These are phyloP conservation scores for Hartigia nigra DNA, from an alignment of 2,888 invertebrate genomes.

Conservation along the genomic window DNA sequence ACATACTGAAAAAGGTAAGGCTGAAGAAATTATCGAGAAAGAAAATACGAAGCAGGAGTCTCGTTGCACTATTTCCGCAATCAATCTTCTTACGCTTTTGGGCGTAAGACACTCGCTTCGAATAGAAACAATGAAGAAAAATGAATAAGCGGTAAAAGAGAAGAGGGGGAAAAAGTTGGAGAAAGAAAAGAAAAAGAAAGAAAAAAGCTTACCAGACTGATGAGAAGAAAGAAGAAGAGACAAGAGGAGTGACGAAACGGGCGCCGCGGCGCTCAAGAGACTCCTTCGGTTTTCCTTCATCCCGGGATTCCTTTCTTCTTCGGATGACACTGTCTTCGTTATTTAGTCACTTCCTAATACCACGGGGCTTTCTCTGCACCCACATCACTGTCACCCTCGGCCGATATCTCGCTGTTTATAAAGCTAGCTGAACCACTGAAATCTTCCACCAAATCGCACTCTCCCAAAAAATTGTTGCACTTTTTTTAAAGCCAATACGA, in stretches of 20 bases:
- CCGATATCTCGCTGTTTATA: not conserved
- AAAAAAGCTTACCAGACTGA: conserved; percentile 52
- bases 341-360: conserved; percentile 1
- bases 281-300: conserved; percentile 56
- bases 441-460: not conserved
- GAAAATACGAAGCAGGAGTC: not conserved
- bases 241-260: conserved; percentile 45
- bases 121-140: not conserved
- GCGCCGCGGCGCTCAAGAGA: conserved; percentile 47
- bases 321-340: not conserved
- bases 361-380: conserved; percentile 12
- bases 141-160: not conserved
- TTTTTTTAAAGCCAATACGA: not conserved
- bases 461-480: not conserved
- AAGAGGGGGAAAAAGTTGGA: not conserved
- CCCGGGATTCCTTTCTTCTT: conserved; percentile 27
- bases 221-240: conserved; percentile 30
- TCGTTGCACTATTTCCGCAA: not conserved
- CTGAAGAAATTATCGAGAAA: not conserved
- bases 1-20: not conserved
- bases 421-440: not conserved
- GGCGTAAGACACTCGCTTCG: not conserved
- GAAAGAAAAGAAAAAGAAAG: not conserved
- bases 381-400: conserved; percentile 20
- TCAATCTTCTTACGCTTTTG: not conserved